These are phyloP conservation scores for Tenthredo scrophulariae DNA, from an alignment of 2,888 invertebrate genomes.

Conservation along the genomic window DNA sequence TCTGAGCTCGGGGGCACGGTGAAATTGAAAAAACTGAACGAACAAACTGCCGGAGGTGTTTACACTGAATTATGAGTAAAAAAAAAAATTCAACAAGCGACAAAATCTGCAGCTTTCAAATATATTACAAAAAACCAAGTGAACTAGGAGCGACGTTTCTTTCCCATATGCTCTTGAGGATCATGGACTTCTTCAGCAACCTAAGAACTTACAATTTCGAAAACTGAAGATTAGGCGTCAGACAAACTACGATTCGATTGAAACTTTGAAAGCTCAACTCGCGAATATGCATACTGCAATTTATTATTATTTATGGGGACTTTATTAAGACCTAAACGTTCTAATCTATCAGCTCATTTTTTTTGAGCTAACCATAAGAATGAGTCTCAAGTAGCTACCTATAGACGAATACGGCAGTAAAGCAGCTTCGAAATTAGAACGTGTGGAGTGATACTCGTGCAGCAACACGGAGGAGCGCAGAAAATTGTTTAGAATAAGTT, in stretches of 20 bases:
- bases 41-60: not conserved
- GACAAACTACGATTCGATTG: no score
- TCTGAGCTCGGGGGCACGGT: not conserved
- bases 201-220: not conserved
- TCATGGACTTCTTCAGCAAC: not conserved
- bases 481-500: not conserved
- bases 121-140: not conserved
- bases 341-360: not conserved
- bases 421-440: not conserved
- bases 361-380: not conserved
- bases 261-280: not conserved
- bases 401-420: not conserved
- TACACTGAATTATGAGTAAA: not conserved
- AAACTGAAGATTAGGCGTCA: not conserved
- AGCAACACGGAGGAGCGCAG: not conserved
- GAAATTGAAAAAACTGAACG: not conserved
- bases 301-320: not conserved
- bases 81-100: not conserved
- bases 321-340: no score
- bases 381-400: not conserved
- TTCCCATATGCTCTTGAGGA: not conserved
- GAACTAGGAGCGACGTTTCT: not conserved
- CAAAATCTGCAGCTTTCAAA: not conserved
- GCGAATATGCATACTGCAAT: not conserved
- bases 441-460: not conserved